Conservation (phyloP, 2,888 invertebrate genomes). For the Labia minor region DNA sequence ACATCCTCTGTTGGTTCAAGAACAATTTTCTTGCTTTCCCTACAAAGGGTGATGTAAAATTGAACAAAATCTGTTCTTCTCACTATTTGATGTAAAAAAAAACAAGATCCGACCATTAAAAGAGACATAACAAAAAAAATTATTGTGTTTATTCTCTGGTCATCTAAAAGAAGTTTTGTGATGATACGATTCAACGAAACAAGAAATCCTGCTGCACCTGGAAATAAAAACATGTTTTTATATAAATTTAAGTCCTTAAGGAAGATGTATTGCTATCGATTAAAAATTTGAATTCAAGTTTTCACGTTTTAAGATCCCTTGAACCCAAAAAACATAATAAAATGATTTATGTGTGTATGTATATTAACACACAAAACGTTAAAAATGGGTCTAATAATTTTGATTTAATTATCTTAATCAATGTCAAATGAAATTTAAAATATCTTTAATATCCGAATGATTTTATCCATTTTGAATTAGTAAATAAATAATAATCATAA, state of each 20-base stretch:
- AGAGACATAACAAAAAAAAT: slow-evolving; percentile 78
- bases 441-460: too few relatives aligned
- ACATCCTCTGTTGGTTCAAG: slow-evolving; percentile 78
- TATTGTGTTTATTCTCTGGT: slow-evolving; percentile 70
- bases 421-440: too few relatives aligned
- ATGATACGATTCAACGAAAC: slow-evolving; percentile 74
- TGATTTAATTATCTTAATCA: too few relatives aligned
- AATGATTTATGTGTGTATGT: too few relatives aligned
- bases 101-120: slow-evolving; percentile 62
- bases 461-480: too few relatives aligned
- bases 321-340: background rate
- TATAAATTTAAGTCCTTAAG: background rate
- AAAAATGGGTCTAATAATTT: too few relatives aligned
- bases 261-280: background rate
- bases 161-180: slow-evolving; percentile 66
- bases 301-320: too few relatives aligned
- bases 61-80: slow-evolving; percentile 71
- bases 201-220: slow-evolving; percentile 77
- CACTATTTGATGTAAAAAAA: slow-evolving; percentile 63
- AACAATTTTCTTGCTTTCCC: slow-evolving; percentile 65
- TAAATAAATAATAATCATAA: too few relatives aligned
- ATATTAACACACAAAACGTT: too few relatives aligned
- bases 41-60: slow-evolving; percentile 65
- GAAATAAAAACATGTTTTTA: slow-evolving; percentile 26
- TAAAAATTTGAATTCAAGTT: too few relatives aligned